Evolutionary conservation across 2,888 invertebrate species (phyloP), one percentile per base, ranked within the genome.

Genomic region (Chydorus sphaericus): DNA sequence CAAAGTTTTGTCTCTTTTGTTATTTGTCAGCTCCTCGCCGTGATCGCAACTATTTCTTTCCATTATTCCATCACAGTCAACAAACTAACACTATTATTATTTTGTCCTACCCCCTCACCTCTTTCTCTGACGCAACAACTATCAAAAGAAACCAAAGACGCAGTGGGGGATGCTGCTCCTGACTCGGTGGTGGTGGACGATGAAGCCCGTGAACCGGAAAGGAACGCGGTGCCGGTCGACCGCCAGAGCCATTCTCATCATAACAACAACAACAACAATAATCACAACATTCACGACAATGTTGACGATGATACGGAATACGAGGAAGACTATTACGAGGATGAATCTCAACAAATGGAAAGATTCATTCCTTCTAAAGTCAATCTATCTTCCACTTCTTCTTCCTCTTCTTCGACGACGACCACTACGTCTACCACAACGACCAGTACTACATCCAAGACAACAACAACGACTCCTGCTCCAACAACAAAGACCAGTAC

Each of bases 361-460:
- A 28, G 44, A 14, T 44, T 44, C 26, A 44, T 44, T 28, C 44
- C 44, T 23, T 18, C 23, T 28, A 44, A 44, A 44, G 23, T 44
- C 44, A 44, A 44, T 16, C 4, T 44, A 23, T 26, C 14, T 28
- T 10, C 8, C 8, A 4, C 44, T 23, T 11, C 23, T 26, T 23
- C 14, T 16, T 66, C 68, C 52, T 63, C 69, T 6, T 64, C 68
- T 3, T 66, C 66, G 6, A 62, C 61, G 23, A 58, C 65, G 31
- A 61, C 66, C 30, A 64, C 65, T 10, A 61, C 61, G 33, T 61
- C 64, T 39, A 62, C 64, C n/a, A 62, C 61, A 11, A 48, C 60
- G 30, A 54, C 61, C 33, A 62, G 61, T 38, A 60, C 56, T 20
- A 57, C 49, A 58, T 60, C 59, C 31, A 60, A 60, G 52, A 58